Evolutionary conservation across 2,797 vertebrate species (phyloP), one percentile per base, ranked within the genome.

Genomic region (Pterois miles): DNA sequence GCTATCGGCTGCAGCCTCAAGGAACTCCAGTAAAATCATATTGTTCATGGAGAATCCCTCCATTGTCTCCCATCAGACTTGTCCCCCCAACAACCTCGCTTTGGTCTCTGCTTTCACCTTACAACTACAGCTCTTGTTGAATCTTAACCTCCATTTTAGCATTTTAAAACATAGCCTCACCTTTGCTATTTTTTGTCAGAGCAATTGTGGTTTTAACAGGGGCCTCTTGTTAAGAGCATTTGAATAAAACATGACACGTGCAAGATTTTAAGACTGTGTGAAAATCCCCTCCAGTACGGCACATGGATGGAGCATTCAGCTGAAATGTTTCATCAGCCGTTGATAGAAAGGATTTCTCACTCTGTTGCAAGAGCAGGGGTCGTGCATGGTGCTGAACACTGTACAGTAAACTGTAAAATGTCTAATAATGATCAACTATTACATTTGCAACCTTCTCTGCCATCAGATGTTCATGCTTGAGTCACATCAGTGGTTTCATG

Each of bases 221-320:
- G 64, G 23, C 64, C 36, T 69, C 64, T 84, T 66, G 53, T 74
- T 74, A 82, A 86, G 58, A 27, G 43, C 43, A 33, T 86, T 34
- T 88, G 62, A 91, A 92, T 84, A 80, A 90, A 88, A 84, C 77
- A 85, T 85, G 82, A 83, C 29, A 80, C 22, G 1, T 69, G 66
- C 66, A 74, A 71, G 67, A 74, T 82, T 84, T 23, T 65, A 64
- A 71, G 54, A 48, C 38, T 14, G 50, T 67, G 65, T 58, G 68
- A 76, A 88, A 88, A 86, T 65, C 56, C 76, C 76, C 76, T 77
- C 64, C 58, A 71, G 89, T 76, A 57, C 56, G 65, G 85, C 73
- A 57, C 59, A 65, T 27, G 50, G 52, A 59, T 78, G 69, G 16
- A 40, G 60, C 25, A 52, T 75, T 76, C 27, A 65, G 64, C 38